Base-by-base conservation (phyloP, 1,140 invertebrate species). In the Agraylea sexmaculata region DNA sequence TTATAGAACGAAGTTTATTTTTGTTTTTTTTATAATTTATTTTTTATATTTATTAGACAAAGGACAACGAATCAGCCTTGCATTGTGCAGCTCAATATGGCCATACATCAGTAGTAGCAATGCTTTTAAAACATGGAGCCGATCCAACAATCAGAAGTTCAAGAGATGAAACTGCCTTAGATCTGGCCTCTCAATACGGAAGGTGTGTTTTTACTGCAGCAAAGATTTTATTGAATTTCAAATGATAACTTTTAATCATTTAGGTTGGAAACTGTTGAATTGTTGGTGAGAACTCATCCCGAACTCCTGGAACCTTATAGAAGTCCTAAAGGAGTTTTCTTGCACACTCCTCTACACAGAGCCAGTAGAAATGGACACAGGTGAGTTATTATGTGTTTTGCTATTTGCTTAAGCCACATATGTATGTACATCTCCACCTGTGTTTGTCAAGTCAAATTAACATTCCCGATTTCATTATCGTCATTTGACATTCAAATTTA, bases 21-120 rank as follows among this genome's bases (percentile, higher is more conserved):
- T 42, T 42, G 22, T 29, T 19, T 22, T 41, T 42, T 42, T 35
- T 10, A 28, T 44, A 23, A 29, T 42, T 35, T 40, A 28, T 22
- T 12, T 46, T 45, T 47, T 25, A 43, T 51, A 49, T 33, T 47
- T 73, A 70, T 23, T 72, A 93, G 84, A 96, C 92, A 36, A 78
- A 83, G 53, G 86, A 90, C 60, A 83, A 87, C 52, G 92, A 97
- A 62, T 94, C 92, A 16, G 83, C 92, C 10, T 67, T 98, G 44
- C 87, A 96, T 56, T 89, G 84, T 58, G 91, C 92, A 1, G 83
- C 91, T 36, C 91, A 97, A 59, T 93, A 92, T 64, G 93, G 92
- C 6, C 88, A 94, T 59, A 83, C 81, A 34, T 76, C 78, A 41
- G 88, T 92, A n/a, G 83, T 96, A 32, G 74, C 75, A 21, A 75